phyloP scores from a whole-genome alignment of 1,140 invertebrate species.

The Lepidurus apus region DNA sequence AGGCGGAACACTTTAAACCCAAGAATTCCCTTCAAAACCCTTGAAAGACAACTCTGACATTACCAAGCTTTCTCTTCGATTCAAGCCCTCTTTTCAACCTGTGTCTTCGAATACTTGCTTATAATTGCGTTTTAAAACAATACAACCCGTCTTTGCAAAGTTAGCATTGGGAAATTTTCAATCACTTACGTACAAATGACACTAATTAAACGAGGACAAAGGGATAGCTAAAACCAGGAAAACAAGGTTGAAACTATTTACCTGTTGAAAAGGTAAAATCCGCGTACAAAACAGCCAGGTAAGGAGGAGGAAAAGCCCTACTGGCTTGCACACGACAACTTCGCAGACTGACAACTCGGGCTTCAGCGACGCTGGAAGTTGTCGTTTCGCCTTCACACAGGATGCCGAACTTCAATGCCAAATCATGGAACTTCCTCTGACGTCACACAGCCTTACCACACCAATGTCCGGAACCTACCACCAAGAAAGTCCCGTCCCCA shows the following conservation, averaged over 20 bases:
- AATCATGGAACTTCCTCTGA: not conserved
- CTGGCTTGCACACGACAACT: conserved; percentile 4
- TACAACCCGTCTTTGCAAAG: too few species aligned
- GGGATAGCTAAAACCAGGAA: not conserved
- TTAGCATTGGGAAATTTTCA: too few species aligned
- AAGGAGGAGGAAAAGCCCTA: not conserved
- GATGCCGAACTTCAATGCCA: conserved; percentile 6
- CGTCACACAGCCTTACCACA: not conserved
- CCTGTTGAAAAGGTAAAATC: not conserved
- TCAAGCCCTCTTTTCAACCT: too few species aligned
- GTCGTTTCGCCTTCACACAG: not conserved
- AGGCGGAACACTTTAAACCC: not conserved
- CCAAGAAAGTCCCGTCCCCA: not conserved
- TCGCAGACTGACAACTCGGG: not conserved
- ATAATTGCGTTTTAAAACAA: too few species aligned
- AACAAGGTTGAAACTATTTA: not conserved
- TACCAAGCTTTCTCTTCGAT: conserved; percentile 1
- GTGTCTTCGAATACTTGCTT: too few species aligned
- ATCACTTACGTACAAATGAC: too few species aligned
- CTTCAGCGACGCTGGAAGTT: not conserved
- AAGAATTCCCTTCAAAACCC: not conserved
- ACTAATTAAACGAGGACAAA: too few species aligned
- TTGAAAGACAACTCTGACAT: too few species aligned
- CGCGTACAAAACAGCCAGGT: not conserved
- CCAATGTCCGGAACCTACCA: not conserved